Base-by-base conservation (phyloP, 2,888 invertebrate genomes). In the Oscheius sp. region DNA sequence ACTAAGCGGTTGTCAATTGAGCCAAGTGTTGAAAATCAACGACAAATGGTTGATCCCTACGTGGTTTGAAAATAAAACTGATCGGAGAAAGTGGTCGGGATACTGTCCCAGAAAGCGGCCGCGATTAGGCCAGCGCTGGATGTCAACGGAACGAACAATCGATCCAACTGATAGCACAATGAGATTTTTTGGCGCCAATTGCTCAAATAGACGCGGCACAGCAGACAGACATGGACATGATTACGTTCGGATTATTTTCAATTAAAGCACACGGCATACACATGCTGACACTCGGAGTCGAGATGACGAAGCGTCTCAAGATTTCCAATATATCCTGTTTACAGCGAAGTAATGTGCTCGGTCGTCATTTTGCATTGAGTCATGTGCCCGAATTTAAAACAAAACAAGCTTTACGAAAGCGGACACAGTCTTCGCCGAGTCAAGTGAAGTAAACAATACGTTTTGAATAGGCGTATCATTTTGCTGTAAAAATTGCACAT, bases 61-160 rank as follows among this genome's bases (percentile, higher is more conserved):
- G n/a, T n/a, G n/a, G n/a, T n/a, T n/a, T n/a, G 37, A 37, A 15
- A 37, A 15, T 12, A 37, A 42, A 42, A 42, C 20, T 20, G 42
- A n/a, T 4, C 31, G 31, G 53, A 34, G 34, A 37, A 15, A 4
- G 20, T 12, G 20, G 46, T 15, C 23, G 33, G 55, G 55, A 55
- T 55, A 55, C 34, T 55, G 55, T 55, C 55, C 55, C 33, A 55
- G 55, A 55, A 55, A 33, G 23, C 55, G 55, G 34, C n/a, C 55
- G 55, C 55, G 37, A 55, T 33, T n/a, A 34, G 17, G 31, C 29
- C 27, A 33, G 23, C 55, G 55, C 15, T 55, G 55, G 37, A 55
- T 34, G 55, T 34, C 55, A 52, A 52, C 52, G 52, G 27, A 52
- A 29, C 29, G 52, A 15, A 12, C 52, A 52, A 52, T 52, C 52